Evolutionary conservation across 2,113 vertebrate species (phyloP).

Genomic region (Protobothrops flavoviridis): DNA sequence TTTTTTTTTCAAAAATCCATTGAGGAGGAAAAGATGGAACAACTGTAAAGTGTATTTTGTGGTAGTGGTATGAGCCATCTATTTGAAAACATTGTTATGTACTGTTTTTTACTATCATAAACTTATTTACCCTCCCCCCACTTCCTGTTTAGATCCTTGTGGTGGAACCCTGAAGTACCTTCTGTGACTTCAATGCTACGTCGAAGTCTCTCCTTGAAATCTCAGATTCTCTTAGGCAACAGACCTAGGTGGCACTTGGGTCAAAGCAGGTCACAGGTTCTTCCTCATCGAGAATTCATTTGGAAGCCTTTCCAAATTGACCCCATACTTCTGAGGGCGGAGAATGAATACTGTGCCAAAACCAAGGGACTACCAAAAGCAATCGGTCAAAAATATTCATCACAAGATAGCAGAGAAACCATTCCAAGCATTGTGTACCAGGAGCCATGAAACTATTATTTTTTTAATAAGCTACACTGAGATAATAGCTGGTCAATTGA

Average conservation of each 20-base stretch:
- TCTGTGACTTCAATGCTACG: slow-evolving; percentile 20
- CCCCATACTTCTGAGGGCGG: background rate
- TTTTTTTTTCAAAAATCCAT: background rate
- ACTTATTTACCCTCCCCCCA: background rate
- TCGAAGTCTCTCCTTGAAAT: slow-evolving; percentile 16
- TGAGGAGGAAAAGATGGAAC: background rate
- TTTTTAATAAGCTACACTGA: background rate
- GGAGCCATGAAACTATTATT: background rate
- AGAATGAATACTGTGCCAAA: background rate
- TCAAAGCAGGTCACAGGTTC: slow-evolving; percentile 24
- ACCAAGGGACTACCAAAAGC: background rate
- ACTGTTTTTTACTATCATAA: background rate
- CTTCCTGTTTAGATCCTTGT: slow-evolving; percentile 16
- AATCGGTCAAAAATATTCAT: background rate
- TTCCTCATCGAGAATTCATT: slow-evolving; percentile 4
- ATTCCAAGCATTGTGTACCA: background rate
- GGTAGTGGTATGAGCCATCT: background rate
- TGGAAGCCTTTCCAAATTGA: slow-evolving; percentile 27
- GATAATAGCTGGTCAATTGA: background rate
- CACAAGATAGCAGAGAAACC: background rate
- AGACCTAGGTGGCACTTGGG: background rate
- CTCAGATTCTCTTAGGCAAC: background rate
- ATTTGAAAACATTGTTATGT: background rate
- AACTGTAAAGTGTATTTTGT: background rate
- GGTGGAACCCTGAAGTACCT: slow-evolving; percentile 23